Conservation (phyloP, 1,140 invertebrate genomes). For the Cydia strobilella region DNA sequence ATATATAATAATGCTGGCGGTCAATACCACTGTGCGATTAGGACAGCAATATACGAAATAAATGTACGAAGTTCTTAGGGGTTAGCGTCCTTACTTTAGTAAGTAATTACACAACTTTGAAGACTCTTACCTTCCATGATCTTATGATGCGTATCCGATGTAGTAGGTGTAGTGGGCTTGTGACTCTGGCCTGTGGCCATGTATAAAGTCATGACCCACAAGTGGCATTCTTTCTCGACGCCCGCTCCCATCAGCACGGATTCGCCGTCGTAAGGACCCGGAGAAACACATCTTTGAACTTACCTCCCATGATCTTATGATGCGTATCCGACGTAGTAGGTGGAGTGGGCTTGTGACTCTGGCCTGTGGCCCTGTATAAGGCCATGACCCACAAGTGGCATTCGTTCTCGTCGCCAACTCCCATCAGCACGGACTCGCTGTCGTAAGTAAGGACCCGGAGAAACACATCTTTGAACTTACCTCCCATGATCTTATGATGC, state of each 20-base stretch:
- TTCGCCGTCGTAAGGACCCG: too few species aligned
- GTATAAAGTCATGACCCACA: conserved; percentile 99
- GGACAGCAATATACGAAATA: too few species aligned
- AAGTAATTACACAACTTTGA: too few species aligned
- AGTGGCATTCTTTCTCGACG: too few species aligned
- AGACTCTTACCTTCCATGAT: too few species aligned
- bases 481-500: conserved; percentile 79
- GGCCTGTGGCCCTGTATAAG: conserved; percentile 98
- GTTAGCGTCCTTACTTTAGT: too few species aligned
- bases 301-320: conserved; percentile 79
- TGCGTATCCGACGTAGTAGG: conserved; percentile 89
- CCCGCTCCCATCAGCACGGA: too few species aligned
- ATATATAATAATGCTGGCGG: too few species aligned
- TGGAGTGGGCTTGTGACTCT: conserved; percentile 98
- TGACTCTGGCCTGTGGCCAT: conserved; percentile 99
- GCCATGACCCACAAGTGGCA: conserved; percentile 99
- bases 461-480: conserved; percentile 44
- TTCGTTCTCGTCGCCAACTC: conserved; percentile 99
- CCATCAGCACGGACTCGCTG: conserved; percentile 98
- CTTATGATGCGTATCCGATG: too few species aligned
- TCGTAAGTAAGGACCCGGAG: conserved; percentile 80
- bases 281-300: conserved; percentile 24
- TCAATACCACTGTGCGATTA: too few species aligned
- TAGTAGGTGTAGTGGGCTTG: conserved; percentile 97
- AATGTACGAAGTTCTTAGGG: too few species aligned